Conservation (phyloP, 2,888 invertebrate species). For the Helleia helle region DNA sequence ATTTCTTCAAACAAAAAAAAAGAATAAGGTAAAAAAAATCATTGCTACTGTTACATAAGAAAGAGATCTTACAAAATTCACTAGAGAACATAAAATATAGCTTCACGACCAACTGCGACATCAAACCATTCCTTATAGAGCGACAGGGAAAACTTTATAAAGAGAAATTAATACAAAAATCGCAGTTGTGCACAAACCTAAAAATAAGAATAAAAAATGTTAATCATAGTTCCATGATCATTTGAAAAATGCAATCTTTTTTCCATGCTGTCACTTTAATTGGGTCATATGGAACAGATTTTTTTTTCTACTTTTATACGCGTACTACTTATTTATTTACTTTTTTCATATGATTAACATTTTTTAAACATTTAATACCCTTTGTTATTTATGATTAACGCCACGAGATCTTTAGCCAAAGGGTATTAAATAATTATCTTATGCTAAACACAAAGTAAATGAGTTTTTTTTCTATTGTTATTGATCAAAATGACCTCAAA, state of each 20-base stretch:
- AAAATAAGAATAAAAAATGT: neutral
- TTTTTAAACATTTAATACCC: conserved; percentile 33
- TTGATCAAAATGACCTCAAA: conserved; percentile 7
- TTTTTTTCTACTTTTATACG: too few relatives aligned
- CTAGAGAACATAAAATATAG: conserved; percentile 2
- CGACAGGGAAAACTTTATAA: too few relatives aligned
- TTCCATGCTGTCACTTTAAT: too few relatives aligned
- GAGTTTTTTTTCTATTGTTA: conserved; percentile 2
- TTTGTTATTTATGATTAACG: conserved; percentile 23
- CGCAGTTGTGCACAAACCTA: conserved; percentile 1
- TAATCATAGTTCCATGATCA: too few relatives aligned
- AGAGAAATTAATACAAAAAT: neutral
- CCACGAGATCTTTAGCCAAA: conserved; percentile 25
- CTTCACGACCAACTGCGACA: neutral
- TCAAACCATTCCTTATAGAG: neutral
- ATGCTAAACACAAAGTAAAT: conserved; percentile 3
- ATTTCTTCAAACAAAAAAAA: conserved; percentile 4
- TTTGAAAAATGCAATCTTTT: too few relatives aligned
- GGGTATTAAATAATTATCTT: conserved; percentile 33
- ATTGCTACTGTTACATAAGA: conserved; percentile 9
- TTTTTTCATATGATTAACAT: conserved; percentile 7
- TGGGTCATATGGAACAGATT: too few relatives aligned
- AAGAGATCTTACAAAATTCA: conserved; percentile 9
- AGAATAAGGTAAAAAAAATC: conserved; percentile 1
- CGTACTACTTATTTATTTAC: too few relatives aligned